Conservation (phyloP, 2,113 vertebrate genomes). For the Labrus mixtus region DNA sequence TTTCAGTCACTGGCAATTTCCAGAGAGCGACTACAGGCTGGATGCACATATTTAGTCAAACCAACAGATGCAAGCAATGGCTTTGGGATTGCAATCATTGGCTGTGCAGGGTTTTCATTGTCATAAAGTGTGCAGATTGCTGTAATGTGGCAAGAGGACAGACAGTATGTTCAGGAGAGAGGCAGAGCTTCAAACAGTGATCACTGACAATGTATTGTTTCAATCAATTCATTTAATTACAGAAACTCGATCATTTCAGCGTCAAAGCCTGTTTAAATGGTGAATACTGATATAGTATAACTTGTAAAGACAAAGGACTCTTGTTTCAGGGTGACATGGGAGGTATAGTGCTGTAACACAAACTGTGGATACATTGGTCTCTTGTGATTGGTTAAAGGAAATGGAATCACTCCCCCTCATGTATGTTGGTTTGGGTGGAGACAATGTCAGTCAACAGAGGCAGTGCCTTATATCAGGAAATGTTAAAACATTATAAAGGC, state of each 20-base stretch:
- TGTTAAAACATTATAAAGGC: no score
- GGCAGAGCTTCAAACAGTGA: not conserved
- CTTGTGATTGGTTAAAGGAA: no score
- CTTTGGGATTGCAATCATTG: conserved; percentile 28
- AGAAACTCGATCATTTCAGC: not conserved
- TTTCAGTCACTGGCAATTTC: conserved; percentile 8
- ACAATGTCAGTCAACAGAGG: no score
- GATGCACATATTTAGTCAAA: conserved; percentile 12
- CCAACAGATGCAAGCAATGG: conserved; percentile 13
- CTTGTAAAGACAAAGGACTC: not conserved
- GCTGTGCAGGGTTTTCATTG: not conserved
- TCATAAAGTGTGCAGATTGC: conserved; percentile 22
- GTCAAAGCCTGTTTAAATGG: not conserved
- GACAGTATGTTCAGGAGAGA: not conserved
- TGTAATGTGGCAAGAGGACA: conserved; percentile 15
- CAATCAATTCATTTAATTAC: conserved; percentile 2
- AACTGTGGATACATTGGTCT: no score
- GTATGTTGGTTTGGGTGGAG: no score
- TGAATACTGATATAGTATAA: not conserved
- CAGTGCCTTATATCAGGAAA: no score
- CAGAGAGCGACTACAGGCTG: conserved; percentile 7
- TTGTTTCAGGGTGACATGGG: conserved; percentile 45
- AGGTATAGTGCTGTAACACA: conserved; percentile 2
- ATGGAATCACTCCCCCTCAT: no score
- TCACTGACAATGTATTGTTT: not conserved